Base-by-base conservation (phyloP, 2,888 invertebrate genomes). In the Athrips mouffetella region DNA sequence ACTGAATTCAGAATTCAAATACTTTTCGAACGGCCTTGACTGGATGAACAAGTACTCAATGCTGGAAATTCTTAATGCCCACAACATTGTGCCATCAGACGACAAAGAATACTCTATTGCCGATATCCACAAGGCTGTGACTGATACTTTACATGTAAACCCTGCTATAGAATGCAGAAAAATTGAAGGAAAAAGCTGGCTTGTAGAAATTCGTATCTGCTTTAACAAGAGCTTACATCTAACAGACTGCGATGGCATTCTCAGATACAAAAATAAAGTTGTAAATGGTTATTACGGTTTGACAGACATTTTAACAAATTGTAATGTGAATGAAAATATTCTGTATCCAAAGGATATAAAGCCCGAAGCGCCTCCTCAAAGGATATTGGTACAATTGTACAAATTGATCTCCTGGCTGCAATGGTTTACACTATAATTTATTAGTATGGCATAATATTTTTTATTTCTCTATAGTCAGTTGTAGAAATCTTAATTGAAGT, bases 181-280 rank as follows among this genome's bases (percentile, higher is more conserved):
- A 29, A 92, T 93, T 66, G 77, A 89, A 1, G 89, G 90, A 16
- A 77, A 89, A 15, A 89, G 89, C 2, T 92, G 91, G 63, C 67
- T 95, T 44, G 90, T 91, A 15, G 95, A 95, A 72, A 91, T 95
- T 47, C 86, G 94, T 15, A 89, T 95, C 44, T 96, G 95, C 65
- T 93, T 95, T 58, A 87, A 92, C 65, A 94, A 94, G 66, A 72
- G 78, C 0, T 73, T 95, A 15, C 72, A 90, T 29, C 66, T 93
- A 11, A 85, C 90, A 2, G 90, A 94, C 67, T 95, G 95, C 66
- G 91, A 93, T 71, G 90, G 90, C 7, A 85, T 91, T 1, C 49
- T 67, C 13, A 20, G 27, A 4, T 45, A 11, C 13, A 44, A 31
- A 20, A 25, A 23, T 3, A 33, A 18, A 21, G 5, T 10, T 2